phyloP scores from a whole-genome alignment of 2,797 vertebrate species.

The Chanos chanos region DNA sequence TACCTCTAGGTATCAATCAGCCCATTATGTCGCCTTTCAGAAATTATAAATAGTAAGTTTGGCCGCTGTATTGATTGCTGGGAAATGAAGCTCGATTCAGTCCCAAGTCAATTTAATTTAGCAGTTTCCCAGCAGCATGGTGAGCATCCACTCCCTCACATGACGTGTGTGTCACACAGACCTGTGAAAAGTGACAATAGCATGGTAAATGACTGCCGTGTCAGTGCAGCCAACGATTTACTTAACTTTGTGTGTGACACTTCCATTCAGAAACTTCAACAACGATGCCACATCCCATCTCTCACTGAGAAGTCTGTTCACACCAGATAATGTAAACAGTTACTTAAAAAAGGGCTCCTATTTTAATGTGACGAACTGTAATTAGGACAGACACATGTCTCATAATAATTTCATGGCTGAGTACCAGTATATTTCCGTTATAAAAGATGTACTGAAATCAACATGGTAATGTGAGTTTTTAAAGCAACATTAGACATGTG shows the following conservation, averaged over 20 bases:
- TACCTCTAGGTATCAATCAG: conserved; percentile 65
- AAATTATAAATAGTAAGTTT: conserved; percentile 72
- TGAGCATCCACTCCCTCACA: conserved; percentile 31
- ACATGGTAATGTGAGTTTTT: too few relatives aligned
- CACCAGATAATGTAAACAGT: too few relatives aligned
- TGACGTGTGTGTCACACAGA: conserved; percentile 24
- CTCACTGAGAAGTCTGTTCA: too few relatives aligned
- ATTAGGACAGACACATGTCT: too few relatives aligned
- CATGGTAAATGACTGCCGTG: conserved; percentile 23
- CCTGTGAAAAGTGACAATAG: conserved; percentile 25
- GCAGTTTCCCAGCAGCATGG: conserved; percentile 50
- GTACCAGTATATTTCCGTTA: too few relatives aligned
- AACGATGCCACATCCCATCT: background rate
- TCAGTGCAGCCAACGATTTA: conserved; percentile 24
- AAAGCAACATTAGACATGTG: too few relatives aligned
- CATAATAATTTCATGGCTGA: too few relatives aligned
- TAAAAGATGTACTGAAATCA: too few relatives aligned
- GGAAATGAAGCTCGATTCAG: conserved; percentile 63
- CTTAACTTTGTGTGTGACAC: too few relatives aligned
- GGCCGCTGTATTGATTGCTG: conserved; percentile 68
- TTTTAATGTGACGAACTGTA: too few relatives aligned
- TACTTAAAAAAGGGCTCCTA: too few relatives aligned
- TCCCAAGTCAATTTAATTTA: conserved; percentile 66
- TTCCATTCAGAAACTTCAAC: conserved; percentile 1
- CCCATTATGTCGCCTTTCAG: conserved; percentile 67